Evolutionary conservation across 1,140 invertebrate genomes (phyloP).

Genomic region (Acromyrmex charruanus): DNA sequence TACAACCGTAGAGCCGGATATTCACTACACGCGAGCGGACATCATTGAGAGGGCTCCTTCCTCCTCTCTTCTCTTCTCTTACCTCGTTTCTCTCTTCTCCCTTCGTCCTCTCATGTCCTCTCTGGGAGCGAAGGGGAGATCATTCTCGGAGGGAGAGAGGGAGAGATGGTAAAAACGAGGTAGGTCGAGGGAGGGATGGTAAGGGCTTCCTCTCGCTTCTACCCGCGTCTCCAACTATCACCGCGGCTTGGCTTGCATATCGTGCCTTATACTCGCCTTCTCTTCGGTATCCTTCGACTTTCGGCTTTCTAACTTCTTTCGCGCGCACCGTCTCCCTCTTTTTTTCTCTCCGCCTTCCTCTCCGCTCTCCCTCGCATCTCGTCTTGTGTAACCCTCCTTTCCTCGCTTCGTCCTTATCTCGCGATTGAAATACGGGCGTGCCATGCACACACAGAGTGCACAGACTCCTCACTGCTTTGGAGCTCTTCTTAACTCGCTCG

Average conservation of each 20-base stretch:
- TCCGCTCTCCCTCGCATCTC: neutral
- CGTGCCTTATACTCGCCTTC: constrained; percentile 72
- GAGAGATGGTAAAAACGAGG: neutral
- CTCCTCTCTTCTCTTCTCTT: constrained; percentile 24
- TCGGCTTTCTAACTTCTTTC: constrained; percentile 72
- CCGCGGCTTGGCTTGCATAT: constrained; percentile 63
- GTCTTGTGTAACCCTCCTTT: constrained; percentile 37
- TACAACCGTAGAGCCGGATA: constrained; percentile 70
- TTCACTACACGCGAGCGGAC: constrained; percentile 77
- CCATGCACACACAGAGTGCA: constrained; percentile 65
- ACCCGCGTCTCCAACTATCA: constrained; percentile 51
- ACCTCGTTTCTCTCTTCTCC: neutral
- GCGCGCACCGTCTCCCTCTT: constrained; percentile 25
- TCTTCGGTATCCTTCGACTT: constrained; percentile 76
- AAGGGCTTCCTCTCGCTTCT: constrained; percentile 28
- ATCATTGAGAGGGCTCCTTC: constrained; percentile 73
- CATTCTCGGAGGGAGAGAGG: neutral
- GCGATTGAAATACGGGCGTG: constrained; percentile 84
- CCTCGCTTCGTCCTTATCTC: constrained; percentile 71
- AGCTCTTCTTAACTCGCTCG: constrained; percentile 57
- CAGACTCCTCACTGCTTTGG: constrained; percentile 35
- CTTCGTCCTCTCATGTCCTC: constrained; percentile 1
- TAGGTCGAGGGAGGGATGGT: neutral
- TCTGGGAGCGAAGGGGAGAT: constrained; percentile 4
- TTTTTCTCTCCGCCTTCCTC: neutral